Base-by-base conservation (phyloP, 2,888 invertebrate genomes). In the Drosophila lacicola region DNA sequence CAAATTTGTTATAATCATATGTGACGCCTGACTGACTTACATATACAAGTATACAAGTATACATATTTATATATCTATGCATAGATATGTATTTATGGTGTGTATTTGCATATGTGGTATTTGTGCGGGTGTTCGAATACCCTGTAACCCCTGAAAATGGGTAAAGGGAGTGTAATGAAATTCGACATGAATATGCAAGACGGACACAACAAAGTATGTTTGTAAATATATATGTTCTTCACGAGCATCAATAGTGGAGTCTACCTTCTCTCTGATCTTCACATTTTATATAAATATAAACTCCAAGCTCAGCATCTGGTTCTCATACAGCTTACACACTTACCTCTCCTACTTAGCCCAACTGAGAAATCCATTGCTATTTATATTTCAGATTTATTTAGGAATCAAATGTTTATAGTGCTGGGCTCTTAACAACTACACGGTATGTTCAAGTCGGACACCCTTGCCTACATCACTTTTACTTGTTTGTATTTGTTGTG, bases 1-100 rank as follows among this genome's bases (percentile, higher is more conserved):
- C 73, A 74, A 62, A 67, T 77, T 69, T 75, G 64, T 62, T 68
- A 62, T 65, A 77, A 70, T 77, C 74, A 74, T 74, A 66, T 72
- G 80, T 67, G 70, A 74, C 61, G 74, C 65, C 65, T 60, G 69
- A 68, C 55, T 74, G 61, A 58, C 47, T 60, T 39, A 11, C 41
- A n/a, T 14, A 34, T 36, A 51, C 10, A 49, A 13, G 34, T n/a
- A n/a, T n/a, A n/a, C 33, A 33, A 8, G 41, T 36, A 39, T 37
- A 21, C n/a, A 14, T 46, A 10, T 6, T 9, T 39, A 19, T 21
- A n/a, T 17, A 47, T 9, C 10, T 25, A 1, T 10, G 25, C 17
- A 10, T 13, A n/a, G 9, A 34, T 25, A 17, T 34, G 33, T 11
- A 21, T 44, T 21, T 14, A 10, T 21, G 42, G 19, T 44, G n/a